These are phyloP conservation scores for Leptatherina wallacei DNA, from an alignment of 2,797 vertebrate species.

Conservation along the genomic window DNA sequence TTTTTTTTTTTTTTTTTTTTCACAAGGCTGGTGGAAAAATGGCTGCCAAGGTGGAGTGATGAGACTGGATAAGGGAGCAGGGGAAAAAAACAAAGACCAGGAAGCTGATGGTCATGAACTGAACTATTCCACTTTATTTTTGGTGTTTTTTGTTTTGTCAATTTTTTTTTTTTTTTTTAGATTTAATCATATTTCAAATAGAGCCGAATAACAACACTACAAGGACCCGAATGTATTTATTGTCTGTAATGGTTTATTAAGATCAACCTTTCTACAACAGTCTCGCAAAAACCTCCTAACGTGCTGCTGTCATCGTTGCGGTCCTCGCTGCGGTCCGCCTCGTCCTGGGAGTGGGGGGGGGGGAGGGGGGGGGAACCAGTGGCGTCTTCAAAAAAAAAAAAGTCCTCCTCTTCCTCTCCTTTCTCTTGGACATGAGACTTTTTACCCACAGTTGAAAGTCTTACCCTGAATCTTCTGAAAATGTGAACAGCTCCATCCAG, in stretches of 20 bases:
- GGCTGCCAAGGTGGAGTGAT: conserved; percentile 63
- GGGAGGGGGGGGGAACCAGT: conserved; percentile 25
- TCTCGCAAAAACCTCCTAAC: conserved; percentile 74
- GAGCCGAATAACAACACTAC: conserved; percentile 84
- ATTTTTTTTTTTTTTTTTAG: conserved; percentile 54
- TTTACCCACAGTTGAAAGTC: conserved; percentile 62
- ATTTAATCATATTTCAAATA: conserved; percentile 74
- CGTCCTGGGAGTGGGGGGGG: not conserved
- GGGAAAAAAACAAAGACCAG: conserved; percentile 64
- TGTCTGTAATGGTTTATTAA: conserved; percentile 74
- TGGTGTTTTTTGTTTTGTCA: conserved; percentile 12
- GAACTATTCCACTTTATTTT: conserved; percentile 57
- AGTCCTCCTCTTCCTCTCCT: not conserved
- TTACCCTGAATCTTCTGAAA: conserved; percentile 74
- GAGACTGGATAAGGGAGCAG: conserved; percentile 74
- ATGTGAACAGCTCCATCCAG: conserved; percentile 80
- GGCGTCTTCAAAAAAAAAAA: conserved; percentile 17
- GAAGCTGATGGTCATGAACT: conserved; percentile 70
- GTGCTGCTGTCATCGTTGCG: conserved; percentile 86
- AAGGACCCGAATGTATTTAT: conserved; percentile 94
- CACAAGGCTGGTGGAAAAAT: conserved; percentile 75
- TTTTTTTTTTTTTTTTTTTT: conserved; percentile 25
- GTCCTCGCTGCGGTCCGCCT: conserved; percentile 46
- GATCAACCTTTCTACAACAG: conserved; percentile 73
- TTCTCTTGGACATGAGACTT: conserved; percentile 22